Conservation (phyloP, 2,888 invertebrate genomes). For the Phyllotreta striolata region DNA sequence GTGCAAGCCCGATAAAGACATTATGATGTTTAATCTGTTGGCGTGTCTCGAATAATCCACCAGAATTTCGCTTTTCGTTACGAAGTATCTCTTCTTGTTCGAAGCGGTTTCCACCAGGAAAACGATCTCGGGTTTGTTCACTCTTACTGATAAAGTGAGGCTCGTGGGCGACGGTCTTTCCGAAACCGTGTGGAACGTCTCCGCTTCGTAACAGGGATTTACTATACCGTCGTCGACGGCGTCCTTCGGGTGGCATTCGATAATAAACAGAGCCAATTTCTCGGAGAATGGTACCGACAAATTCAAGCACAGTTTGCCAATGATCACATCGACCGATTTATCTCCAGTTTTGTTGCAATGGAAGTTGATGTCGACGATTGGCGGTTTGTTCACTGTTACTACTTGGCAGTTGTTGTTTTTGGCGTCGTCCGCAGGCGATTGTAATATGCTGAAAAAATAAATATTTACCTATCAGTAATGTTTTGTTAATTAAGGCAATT, state of each 20-base stretch:
- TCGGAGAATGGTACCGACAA: slow-evolving; percentile 76
- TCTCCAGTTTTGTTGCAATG: slow-evolving; percentile 70
- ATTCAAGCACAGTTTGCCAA: slow-evolving; percentile 77
- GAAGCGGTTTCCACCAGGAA: slow-evolving; percentile 74
- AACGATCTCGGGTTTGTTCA: slow-evolving; percentile 81
- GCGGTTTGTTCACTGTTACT: slow-evolving; percentile 71
- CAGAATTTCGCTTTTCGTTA: slow-evolving; percentile 74
- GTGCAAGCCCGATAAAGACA: slow-evolving; percentile 69
- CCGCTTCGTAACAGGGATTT: slow-evolving; percentile 76
- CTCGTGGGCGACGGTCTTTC: slow-evolving; percentile 55
- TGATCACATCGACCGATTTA: slow-evolving; percentile 71
- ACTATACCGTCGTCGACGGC: slow-evolving; percentile 72
- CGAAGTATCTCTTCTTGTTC: slow-evolving; percentile 62
- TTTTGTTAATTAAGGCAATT: too few species aligned
- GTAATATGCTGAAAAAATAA: slow-evolving; percentile 66
- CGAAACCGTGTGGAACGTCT: slow-evolving; percentile 54
- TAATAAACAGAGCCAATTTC: slow-evolving; percentile 58
- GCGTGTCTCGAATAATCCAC: slow-evolving; percentile 75
- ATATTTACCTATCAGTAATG: too few species aligned
- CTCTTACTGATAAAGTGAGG: slow-evolving; percentile 74
- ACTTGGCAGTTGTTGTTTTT: slow-evolving; percentile 65
- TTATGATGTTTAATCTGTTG: slow-evolving; percentile 70
- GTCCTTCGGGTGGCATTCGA: slow-evolving; percentile 64
- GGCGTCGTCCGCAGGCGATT: slow-evolving; percentile 69
- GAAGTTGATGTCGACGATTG: slow-evolving; percentile 75